phyloP scores from a whole-genome alignment of 2,888 invertebrate species.

The Litoditis marina region DNA sequence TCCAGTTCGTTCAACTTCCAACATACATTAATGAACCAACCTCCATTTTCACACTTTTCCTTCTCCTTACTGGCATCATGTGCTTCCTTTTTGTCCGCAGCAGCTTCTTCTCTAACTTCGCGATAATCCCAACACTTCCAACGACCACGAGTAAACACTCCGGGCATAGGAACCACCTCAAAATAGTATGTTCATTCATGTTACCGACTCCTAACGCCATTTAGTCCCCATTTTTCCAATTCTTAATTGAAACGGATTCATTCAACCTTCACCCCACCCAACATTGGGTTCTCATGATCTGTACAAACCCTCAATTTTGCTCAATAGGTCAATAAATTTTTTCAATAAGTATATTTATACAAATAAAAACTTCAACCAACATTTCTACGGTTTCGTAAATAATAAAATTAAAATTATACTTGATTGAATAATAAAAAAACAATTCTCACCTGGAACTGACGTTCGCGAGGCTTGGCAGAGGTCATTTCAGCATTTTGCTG shows the following conservation, averaged over 20 bases:
- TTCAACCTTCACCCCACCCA: too few relatives aligned
- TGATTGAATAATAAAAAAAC: background rate
- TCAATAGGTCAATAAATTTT: too few relatives aligned
- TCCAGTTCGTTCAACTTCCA: too few relatives aligned
- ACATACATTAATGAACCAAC: background rate
- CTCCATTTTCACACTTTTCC: background rate
- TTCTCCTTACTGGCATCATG: constrained; percentile 9
- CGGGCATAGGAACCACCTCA: constrained; percentile 56
- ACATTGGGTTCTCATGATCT: too few relatives aligned
- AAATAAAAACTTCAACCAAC: too few relatives aligned
- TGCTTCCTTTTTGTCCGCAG: constrained; percentile 5
- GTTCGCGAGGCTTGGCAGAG: constrained; percentile 8
- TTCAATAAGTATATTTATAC: too few relatives aligned
- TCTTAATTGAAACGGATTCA: too few relatives aligned
- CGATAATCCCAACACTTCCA: constrained; percentile 48
- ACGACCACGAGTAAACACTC: constrained; percentile 54
- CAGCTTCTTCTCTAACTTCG: background rate
- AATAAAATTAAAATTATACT: too few relatives aligned
- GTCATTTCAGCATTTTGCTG: constrained; percentile 9
- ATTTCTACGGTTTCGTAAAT: too few relatives aligned
- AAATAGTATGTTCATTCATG: background rate
- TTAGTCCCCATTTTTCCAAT: too few relatives aligned
- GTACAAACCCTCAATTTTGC: too few relatives aligned
- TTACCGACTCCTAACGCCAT: background rate
- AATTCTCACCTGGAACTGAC: constrained; percentile 16